Evolutionary conservation across 1,140 invertebrate genomes (phyloP), one percentile per base, ranked within the genome.

Genomic region (Drosophila tropicalis): DNA sequence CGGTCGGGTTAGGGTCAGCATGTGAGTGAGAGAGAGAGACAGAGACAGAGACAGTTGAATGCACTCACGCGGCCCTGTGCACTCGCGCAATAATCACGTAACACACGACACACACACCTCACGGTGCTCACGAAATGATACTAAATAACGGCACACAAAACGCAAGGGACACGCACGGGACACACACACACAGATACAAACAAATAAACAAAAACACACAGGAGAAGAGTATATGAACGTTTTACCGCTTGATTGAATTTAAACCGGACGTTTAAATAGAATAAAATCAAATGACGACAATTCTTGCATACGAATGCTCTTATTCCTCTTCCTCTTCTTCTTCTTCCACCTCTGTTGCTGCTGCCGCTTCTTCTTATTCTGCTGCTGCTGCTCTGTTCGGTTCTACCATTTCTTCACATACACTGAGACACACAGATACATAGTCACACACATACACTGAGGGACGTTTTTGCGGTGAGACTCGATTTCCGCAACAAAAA

Each of bases 221-320:
- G 17, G 9, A 29, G 54, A 9, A 29, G 29, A 29, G 5, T 29
- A 36, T 62, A 63, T 12, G 36, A 39, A 47, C 36, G 32, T 56
- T 32, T 84, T 84, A 64, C 74, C 81, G 81, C 76, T 87, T 89
- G 85, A 84, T 89, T 89, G 80, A 83, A 87, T 83, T 82, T 74
- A 69, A 87, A 84, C 78, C 78, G 75, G 78, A 79, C 73, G 76
- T 47, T 68, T 77, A 67, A 58, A 72, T 39, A 72, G 66, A 72
- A 81, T 57, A 55, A 67, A 62, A 66, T 72, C 61, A 61, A 34
- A 79, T 70, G 68, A 70, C 67, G 76, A 79, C 78, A 80, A 80
- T 74, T 80, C 77, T 77, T 80, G 77, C 77, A 80, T 80, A 80
- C 77, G 74, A 77, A 77, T 67, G 32, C 47, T 62, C 36, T 39